Conservation (phyloP, 2,797 vertebrate genomes). For the Parotocinclus haroldoi region DNA sequence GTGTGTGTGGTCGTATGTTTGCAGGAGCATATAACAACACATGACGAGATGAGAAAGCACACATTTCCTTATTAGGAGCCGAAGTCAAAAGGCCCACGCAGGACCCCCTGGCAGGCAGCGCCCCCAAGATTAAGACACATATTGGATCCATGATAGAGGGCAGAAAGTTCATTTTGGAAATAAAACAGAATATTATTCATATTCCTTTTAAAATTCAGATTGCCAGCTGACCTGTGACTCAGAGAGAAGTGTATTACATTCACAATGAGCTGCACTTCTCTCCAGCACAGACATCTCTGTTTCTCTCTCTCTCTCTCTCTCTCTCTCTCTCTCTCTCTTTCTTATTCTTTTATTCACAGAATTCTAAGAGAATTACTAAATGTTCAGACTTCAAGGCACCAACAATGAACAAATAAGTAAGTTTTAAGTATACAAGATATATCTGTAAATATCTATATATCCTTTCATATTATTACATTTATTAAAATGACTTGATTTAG, state of each 20-base stretch:
- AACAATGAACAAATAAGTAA: no score
- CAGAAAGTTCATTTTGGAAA: slow-evolving; percentile 99
- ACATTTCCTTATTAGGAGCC: slow-evolving; percentile 98
- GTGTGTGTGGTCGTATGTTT: slow-evolving; percentile 60
- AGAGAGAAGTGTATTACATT: slow-evolving; percentile 98
- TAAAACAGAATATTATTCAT: slow-evolving; percentile 99
- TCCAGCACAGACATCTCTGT: slow-evolving; percentile 61
- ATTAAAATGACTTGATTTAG: no score
- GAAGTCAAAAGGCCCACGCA: slow-evolving; percentile 95
- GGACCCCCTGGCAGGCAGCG: slow-evolving; percentile 93
- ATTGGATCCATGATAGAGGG: slow-evolving; percentile 99
- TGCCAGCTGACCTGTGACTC: slow-evolving; percentile 99
- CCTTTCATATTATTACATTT: no score
- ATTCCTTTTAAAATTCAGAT: slow-evolving; percentile 99
- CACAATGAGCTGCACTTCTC: slow-evolving; percentile 91
- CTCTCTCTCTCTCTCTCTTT: background rate
- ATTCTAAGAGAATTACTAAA: background rate
- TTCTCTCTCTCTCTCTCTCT: slow-evolving; percentile 1
- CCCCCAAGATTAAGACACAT: slow-evolving; percentile 99
- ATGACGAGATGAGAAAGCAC: slow-evolving; percentile 93
- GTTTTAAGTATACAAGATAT: no score
- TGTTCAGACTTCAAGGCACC: no score
- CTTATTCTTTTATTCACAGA: background rate
- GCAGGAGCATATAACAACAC: slow-evolving; percentile 78
- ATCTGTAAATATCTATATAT: no score